Evolutionary conservation across 1,140 invertebrate species (phyloP), one percentile per base, ranked within the genome.

Genomic region (Colletes gigas): DNA sequence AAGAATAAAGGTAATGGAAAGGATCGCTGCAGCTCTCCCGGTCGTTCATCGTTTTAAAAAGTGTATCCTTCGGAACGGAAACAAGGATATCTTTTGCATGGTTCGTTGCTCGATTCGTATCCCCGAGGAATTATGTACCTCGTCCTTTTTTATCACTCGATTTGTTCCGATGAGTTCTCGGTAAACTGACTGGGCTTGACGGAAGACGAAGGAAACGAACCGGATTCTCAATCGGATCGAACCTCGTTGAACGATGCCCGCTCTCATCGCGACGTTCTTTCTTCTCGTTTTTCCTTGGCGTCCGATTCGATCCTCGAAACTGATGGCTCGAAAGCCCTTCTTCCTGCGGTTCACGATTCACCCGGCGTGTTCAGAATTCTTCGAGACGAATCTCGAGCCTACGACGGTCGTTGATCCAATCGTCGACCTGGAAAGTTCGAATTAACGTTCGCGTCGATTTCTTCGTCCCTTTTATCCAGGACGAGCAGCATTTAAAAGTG

Each of bases 81-180:
- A 30, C 19, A 14, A 4, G 59, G 59, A 39, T 9, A 10, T 50
- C 7, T 19, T 21, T 59, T n/a, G 59, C 19, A 15, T 10, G 59
- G 19, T 30, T 62, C 21, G 21, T 9, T 62, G 59, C n/a, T 21
- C 57, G 57, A 59, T 19, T 21, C 59, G 19, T 9, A 62, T 62
- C 59, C 59, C 59, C 59, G 21, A 4, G 21, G 63, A 47, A 17
- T n/a, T 7, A 19, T 66, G 30, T 30, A 12, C 12, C n/a, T 78
- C 67, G 21, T 66, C 39, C 66, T 70, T 71, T 71, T 63, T 73
- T 83, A 57, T 60, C 59, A n/a, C 82, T 74, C 52, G 69, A 86
- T 76, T 76, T 72, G 82, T 60, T 59, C 54, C 78, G 80, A 85
- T 85, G 81, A 89, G 83, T 88, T 88, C 76, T 62, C 65, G 81